phyloP scores from a whole-genome alignment of 2,888 invertebrate species.

The Drosophila subsilvestris region DNA sequence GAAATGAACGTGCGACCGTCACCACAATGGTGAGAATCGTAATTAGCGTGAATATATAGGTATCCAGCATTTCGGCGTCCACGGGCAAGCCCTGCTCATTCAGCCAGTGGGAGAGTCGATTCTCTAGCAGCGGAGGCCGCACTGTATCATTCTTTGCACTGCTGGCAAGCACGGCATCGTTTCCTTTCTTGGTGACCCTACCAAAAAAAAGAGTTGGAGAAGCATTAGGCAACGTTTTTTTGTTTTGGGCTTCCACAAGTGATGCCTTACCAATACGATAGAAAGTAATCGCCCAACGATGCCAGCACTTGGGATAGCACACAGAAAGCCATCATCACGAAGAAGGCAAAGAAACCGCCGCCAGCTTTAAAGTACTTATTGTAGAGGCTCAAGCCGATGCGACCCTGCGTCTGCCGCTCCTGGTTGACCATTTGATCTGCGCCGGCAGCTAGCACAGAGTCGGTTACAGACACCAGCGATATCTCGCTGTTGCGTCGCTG shows the following conservation, averaged over 20 bases:
- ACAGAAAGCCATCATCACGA: conserved; percentile 87
- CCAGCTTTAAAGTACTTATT: conserved; percentile 89
- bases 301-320: conserved; percentile 88
- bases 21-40: conserved; percentile 83
- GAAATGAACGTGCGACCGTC: conserved; percentile 83
- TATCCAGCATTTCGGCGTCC: conserved; percentile 78
- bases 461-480: conserved; percentile 85
- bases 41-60: conserved; percentile 85
- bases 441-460: conserved; percentile 84
- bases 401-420: conserved; percentile 87
- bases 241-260: neutral
- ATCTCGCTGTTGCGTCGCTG: conserved; percentile 82
- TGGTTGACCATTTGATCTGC: conserved; percentile 82
- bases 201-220: neutral
- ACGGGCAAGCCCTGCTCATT: conserved; percentile 62
- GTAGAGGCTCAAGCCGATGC: conserved; percentile 87
- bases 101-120: conserved; percentile 57
- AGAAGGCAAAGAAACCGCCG: conserved; percentile 87
- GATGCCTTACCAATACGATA: conserved; percentile 87
- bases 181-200: conserved; percentile 72
- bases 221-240: neutral
- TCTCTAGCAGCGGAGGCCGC: conserved; percentile 42
- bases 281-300: conserved; percentile 91
- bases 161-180: conserved; percentile 28
- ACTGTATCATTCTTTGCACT: conserved; percentile 53